Evolutionary conservation across 2,888 invertebrate genomes (phyloP), one percentile per base, ranked within the genome.

Genomic region (Drosophila nigritarsus): DNA sequence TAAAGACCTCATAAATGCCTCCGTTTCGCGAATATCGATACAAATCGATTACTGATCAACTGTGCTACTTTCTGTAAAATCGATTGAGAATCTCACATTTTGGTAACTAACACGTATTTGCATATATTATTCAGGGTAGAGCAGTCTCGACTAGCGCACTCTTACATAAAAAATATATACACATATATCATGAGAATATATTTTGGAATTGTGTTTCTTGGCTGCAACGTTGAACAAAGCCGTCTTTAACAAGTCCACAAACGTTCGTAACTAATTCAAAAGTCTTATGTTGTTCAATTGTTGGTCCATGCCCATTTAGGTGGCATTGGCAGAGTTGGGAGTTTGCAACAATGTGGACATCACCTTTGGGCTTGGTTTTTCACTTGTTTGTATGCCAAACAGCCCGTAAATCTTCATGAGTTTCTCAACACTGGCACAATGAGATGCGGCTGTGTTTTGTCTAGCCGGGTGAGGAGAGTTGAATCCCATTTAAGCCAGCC

Each of bases 381-480:
- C 20, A 18, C 18, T n/a, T 11, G 18, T 67, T 73, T 68, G 42
- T 29, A 20, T 64, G 59, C 34, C 55, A 38, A 75, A 56, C 75
- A 71, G 61, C n/a, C 50, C 78, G 71, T 67, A 78, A 78, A 75
- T 78, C 67, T 65, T 78, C 64, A 67, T 72, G 72, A 78, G 49
- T 75, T 72, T 45, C 30, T 54, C 42, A 30, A 29, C 56, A n/a
- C 29, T 29, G n/a, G 30, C 29, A 42, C 71, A 75, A 66, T 75
- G 65, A 60, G 71, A 40, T 48, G 68, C 49, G 18, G 6, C 38
- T 29, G 40, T 24, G 75, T 63, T 78, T 78, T 78, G 78, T 77
- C 61, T 59, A 51, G 55, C n/a, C 36, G 20, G 24, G 29, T 8
- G 27, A 13, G 36, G 54, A 53, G 73, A 38, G 13, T 38, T 27